Base-by-base conservation (phyloP, 2,888 invertebrate species). In the Melanargia galathea region DNA sequence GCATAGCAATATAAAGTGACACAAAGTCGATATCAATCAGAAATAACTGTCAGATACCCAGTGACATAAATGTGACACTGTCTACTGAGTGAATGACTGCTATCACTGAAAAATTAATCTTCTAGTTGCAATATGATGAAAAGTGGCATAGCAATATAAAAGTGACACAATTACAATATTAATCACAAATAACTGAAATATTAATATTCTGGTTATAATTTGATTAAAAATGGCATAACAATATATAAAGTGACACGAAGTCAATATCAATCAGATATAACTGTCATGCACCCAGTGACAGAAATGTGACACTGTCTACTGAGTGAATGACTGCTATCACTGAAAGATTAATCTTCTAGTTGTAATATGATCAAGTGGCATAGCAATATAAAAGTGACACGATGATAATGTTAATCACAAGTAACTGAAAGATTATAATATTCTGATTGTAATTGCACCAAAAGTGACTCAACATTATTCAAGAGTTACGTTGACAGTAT, bases 221-320 rank as follows among this genome's bases (percentile, higher is more conserved):
- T 4, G 2, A 26, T 26, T 5, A 26, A 26, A 26, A 26, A 5
- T 26, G 24, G 24, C 24, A 4, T 26, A 26, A 26, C 24, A 26
- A 26, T 26, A 26, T 4, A 26, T 4, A 35, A 35, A 8, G 35
- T 7, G 45, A 18, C 18, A 13, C 49, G 49, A 16, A 18, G 18
- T 3, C 2, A 13, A 18, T 24, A 24, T 22, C 56, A n/a, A 10
- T 18, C 20, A 57, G 45, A 4, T 13, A n/a, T 33, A 46, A 33
- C 57, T 20, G 48, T 69, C 63, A 67, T 65, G 70, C 62, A 74
- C 79, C 81, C 83, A 82, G 82, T 82, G 56, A 56, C 30, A 56
- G 45, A 56, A 45, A 20, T 45, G 10, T 30, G 16, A 43, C 16
- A 61, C 26, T 73, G 68, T 66, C 65, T 69, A 65, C 70, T 69